Evolutionary conservation across 2,888 invertebrate species (phyloP).

Genomic region (Zaprionus lineosus): DNA sequence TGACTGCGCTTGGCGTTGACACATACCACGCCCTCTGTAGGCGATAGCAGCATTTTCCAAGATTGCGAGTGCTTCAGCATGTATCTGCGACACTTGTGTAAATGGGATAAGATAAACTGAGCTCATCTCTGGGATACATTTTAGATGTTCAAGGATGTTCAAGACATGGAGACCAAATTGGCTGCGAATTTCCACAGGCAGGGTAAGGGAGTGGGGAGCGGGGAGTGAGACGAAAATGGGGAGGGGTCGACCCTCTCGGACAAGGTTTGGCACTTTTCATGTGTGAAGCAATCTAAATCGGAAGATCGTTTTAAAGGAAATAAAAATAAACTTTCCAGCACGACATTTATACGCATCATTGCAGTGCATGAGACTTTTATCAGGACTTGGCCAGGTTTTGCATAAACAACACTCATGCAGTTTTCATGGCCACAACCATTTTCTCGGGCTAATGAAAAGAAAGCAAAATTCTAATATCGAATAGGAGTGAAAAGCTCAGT

Average conservation of each 20-base stretch:
- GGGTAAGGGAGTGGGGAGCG: too few species aligned
- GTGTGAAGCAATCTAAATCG: constrained; percentile 29
- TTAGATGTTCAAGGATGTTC: too few species aligned
- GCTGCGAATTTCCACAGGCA: too few species aligned
- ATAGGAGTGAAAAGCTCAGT: constrained; percentile 7
- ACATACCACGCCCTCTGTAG: constrained; percentile 56
- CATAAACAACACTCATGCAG: constrained; percentile 2
- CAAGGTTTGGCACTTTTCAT: too few species aligned
- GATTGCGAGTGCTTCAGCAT: constrained; percentile 33
- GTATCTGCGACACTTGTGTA: constrained; percentile 58
- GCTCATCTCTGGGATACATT: too few species aligned
- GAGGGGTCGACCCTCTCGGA: too few species aligned
- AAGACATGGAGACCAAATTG: too few species aligned
- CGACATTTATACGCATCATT: constrained; percentile 48
- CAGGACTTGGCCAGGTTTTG: constrained; percentile 22
- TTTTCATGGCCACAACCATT: constrained; percentile 17
- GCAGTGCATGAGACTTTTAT: constrained; percentile 6
- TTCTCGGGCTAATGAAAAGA: constrained; percentile 38
- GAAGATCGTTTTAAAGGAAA: constrained; percentile 30
- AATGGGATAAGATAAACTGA: constrained; percentile 26
- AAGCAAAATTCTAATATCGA: constrained; percentile 24
- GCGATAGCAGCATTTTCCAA: constrained; percentile 22
- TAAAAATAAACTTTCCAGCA: constrained; percentile 28
- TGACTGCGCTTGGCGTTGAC: constrained; percentile 61
- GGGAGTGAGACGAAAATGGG: too few species aligned